phyloP scores from a whole-genome alignment of 2,888 invertebrate genomes.

The Mactromeris polynyma region DNA sequence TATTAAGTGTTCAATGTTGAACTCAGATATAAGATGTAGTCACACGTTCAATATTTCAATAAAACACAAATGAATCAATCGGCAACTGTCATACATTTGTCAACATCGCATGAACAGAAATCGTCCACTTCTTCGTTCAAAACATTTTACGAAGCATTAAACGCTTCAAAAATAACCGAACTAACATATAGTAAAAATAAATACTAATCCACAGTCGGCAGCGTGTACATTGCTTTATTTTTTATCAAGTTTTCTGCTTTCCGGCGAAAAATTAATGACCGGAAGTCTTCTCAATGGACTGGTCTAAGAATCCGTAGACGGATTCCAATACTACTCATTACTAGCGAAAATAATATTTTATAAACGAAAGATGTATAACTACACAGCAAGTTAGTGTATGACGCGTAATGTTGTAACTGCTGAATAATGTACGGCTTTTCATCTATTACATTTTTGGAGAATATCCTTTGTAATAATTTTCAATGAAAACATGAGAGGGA shows the following conservation, averaged over 20 bases:
- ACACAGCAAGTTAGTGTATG: no score
- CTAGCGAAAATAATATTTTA: not conserved
- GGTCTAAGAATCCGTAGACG: not conserved
- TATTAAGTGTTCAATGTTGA: no score
- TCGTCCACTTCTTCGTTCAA: not conserved
- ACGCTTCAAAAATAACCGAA: not conserved
- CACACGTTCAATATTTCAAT: not conserved
- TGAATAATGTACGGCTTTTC: no score
- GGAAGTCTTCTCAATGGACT: slow-evolving; percentile 33
- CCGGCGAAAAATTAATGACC: slow-evolving; percentile 42
- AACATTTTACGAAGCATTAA: not conserved
- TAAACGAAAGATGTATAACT: not conserved
- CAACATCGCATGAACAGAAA: not conserved
- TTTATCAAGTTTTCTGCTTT: slow-evolving; percentile 21
- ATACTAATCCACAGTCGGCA: not conserved
- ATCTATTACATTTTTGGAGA: no score
- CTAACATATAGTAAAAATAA: not conserved
- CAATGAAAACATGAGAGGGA: no score
- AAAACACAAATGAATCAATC: not conserved
- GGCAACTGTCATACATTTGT: not conserved
- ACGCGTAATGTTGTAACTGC: no score
- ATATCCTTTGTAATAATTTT: no score
- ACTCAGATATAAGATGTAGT: no score
- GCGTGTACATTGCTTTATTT: not conserved
- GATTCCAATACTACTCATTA: not conserved